These are phyloP conservation scores for Aselliscus stoliczkanus DNA, from an alignment of 2,797 vertebrate genomes.

Conservation along the genomic window DNA sequence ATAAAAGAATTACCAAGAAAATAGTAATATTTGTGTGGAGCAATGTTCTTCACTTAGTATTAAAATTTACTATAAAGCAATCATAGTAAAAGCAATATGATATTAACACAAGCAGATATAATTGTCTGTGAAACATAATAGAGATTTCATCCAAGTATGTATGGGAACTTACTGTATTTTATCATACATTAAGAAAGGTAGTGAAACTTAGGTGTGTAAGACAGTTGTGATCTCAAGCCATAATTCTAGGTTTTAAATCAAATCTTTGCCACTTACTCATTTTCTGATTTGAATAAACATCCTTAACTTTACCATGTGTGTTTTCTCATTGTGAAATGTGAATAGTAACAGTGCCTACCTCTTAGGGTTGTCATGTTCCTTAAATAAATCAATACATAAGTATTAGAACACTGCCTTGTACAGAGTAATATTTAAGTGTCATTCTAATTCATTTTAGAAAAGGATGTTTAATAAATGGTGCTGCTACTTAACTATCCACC, in stretches of 20 bases:
- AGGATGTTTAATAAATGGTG: neutral
- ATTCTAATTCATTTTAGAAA: constrained; percentile 14
- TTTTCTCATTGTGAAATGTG: constrained; percentile 15
- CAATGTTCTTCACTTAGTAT: neutral
- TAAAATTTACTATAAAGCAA: neutral
- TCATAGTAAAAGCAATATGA: neutral
- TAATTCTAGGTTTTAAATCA: neutral
- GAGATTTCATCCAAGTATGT: neutral
- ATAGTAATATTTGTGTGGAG: neutral
- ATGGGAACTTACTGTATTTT: neutral
- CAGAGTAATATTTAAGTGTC: neutral
- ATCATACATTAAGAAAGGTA: neutral
- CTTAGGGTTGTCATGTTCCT: neutral
- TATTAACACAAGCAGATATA: neutral
- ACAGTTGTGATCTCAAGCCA: neutral
- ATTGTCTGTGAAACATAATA: neutral
- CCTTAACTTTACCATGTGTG: neutral
- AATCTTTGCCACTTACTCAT: neutral
- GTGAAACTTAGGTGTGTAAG: neutral
- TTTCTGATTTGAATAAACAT: neutral
- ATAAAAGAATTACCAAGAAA: neutral
- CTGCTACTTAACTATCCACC: neutral
- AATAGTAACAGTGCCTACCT: neutral
- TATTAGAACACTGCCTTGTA: neutral
- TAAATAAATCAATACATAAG: neutral